Evolutionary conservation across 2,113 vertebrate species (phyloP).

Genomic region (Piaya cayana): DNA sequence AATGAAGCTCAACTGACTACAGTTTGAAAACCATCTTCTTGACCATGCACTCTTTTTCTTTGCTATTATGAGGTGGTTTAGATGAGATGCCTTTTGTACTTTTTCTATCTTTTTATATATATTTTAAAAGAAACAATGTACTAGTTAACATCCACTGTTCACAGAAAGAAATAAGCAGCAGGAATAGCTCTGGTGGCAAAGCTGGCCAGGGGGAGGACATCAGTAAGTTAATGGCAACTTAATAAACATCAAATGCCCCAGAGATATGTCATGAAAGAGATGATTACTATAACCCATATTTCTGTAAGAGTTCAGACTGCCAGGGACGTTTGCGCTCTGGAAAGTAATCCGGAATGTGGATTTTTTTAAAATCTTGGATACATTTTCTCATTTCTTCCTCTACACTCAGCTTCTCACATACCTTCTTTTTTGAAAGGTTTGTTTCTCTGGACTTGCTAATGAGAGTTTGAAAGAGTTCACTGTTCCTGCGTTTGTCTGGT

Average conservation of each 20-base stretch:
- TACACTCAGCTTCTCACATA: constrained; percentile 84
- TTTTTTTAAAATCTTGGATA: constrained; percentile 89
- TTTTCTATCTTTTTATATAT: constrained; percentile 36
- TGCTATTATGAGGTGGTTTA: constrained; percentile 58
- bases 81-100: constrained; percentile 30
- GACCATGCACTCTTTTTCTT: constrained; percentile 74
- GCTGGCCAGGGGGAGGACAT: constrained; percentile 36
- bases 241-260: constrained; percentile 63
- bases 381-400: constrained; percentile 93
- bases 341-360: constrained; percentile 88
- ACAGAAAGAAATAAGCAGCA: constrained; percentile 74
- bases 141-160: constrained; percentile 73
- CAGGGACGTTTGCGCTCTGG: constrained; percentile 88
- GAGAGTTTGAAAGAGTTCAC: constrained; percentile 91
- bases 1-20: constrained; percentile 55
- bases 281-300: constrained; percentile 84
- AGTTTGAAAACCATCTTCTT: constrained; percentile 60
- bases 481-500: constrained; percentile 88
- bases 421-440: constrained; percentile 86
- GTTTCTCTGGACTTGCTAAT: constrained; percentile 86
- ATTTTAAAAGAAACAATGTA: constrained; percentile 65
- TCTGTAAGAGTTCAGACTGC: constrained; percentile 90
- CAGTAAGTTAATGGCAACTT: constrained; percentile 55
- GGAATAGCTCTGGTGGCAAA: constrained; percentile 62
- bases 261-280: neutral